These are phyloP conservation scores for Malacoctenus gilli DNA, from an alignment of 2,797 vertebrate species.

Conservation along the genomic window DNA sequence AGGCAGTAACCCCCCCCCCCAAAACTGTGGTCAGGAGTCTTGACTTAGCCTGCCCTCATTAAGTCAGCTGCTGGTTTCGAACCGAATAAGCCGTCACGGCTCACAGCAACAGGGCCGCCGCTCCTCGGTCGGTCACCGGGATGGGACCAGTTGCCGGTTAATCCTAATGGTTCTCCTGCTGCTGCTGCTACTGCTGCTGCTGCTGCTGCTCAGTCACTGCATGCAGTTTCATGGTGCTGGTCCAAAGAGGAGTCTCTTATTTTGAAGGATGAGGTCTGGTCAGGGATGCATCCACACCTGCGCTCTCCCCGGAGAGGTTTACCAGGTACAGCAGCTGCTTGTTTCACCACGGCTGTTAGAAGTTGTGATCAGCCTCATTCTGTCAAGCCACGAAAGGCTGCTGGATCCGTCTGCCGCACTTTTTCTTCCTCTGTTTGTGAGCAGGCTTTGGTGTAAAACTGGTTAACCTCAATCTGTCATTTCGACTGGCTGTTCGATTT, in stretches of 20 bases:
- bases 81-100: conserved; percentile 40
- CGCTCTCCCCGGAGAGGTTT: conserved; percentile 84
- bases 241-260: conserved; percentile 63
- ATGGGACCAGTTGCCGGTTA: conserved; percentile 79
- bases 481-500: conserved; percentile 45
- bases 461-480: conserved; percentile 68
- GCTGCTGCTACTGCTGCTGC: conserved; percentile 69
- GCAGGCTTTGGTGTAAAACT: conserved; percentile 40
- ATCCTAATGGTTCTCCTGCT: conserved; percentile 6
- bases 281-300: conserved; percentile 86
- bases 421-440: conserved; percentile 28
- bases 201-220: conserved; percentile 76
- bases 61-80: conserved; percentile 61
- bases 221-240: conserved; percentile 46
- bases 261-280: conserved; percentile 81
- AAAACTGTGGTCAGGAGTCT: conserved; percentile 50
- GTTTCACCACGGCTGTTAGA: conserved; percentile 36
- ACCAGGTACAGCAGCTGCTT: conserved; percentile 84
- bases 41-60: conserved; percentile 47
- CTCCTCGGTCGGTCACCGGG: conserved; percentile 59
- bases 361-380: conserved; percentile 67
- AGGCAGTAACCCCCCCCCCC: conserved; percentile 38
- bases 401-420: conserved; percentile 14
- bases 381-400: conserved; percentile 57
- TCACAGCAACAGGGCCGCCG: conserved; percentile 71